These are phyloP conservation scores for Micoletzkya japonica DNA, from an alignment of 2,888 invertebrate genomes.

Conservation along the genomic window DNA sequence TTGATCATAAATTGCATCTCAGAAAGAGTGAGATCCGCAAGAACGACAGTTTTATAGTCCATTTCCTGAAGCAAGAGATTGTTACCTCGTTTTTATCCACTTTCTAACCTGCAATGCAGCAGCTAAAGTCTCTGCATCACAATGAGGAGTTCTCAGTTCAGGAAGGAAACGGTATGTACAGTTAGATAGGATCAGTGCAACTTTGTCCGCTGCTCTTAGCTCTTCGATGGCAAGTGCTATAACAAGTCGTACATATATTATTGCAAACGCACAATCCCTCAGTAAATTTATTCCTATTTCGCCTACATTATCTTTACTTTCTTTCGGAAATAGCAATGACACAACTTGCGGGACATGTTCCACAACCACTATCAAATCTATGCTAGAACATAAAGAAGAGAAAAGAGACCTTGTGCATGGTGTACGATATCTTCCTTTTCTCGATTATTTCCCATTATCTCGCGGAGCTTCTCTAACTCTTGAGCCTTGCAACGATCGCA, in stretches of 20 bases:
- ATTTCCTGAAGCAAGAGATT: constrained; percentile 47
- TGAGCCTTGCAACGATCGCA: constrained; percentile 46
- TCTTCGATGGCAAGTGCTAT: too few species aligned
- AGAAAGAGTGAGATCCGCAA: constrained; percentile 65
- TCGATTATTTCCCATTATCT: constrained; percentile 41
- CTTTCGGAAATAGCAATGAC: too few species aligned
- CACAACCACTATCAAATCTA: too few species aligned
- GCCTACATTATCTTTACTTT: too few species aligned
- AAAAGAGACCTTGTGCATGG: too few species aligned
- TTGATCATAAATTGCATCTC: constrained; percentile 65
- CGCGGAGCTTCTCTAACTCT: constrained; percentile 38
- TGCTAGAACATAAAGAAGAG: too few species aligned
- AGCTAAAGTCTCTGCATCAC: constrained; percentile 64
- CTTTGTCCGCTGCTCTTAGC: too few species aligned
- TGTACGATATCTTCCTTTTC: too few species aligned
- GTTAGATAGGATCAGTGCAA: constrained; percentile 67
- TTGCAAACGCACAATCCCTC: too few species aligned
- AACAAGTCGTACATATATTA: too few species aligned
- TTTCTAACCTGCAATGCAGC: constrained; percentile 46
- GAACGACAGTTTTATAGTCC: constrained; percentile 66
- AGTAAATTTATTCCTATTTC: too few species aligned
- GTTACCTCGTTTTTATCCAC: background rate
- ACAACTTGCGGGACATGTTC: too few species aligned
- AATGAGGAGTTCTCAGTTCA: constrained; percentile 60
- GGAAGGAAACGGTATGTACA: constrained; percentile 63